phyloP scores from a whole-genome alignment of 1,140 invertebrate genomes.

The Anastatus disparis region DNA sequence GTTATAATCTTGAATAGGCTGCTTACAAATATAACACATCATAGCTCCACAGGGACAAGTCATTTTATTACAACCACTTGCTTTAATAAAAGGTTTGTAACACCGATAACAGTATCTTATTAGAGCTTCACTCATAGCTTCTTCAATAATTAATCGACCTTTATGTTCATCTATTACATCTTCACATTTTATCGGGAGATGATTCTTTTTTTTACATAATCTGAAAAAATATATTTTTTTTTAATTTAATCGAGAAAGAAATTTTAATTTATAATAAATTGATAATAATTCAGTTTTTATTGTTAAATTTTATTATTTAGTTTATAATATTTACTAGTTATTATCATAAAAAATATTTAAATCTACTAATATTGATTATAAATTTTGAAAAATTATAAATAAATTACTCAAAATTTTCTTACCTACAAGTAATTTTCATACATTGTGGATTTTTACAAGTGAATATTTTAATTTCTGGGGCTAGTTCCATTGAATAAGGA shows the following conservation, averaged over 20 bases:
- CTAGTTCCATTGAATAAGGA: constrained; percentile 71
- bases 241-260: no score
- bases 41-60: constrained; percentile 73
- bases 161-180: constrained; percentile 68
- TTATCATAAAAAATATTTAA: constrained; percentile 14
- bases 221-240: constrained; percentile 52
- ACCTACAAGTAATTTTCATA: constrained; percentile 74
- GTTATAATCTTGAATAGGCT: constrained; percentile 45
- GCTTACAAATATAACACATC: constrained; percentile 76
- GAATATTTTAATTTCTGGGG: constrained; percentile 72
- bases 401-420: constrained; percentile 14
- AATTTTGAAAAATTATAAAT: background rate
- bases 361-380: background rate
- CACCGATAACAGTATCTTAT: constrained; percentile 72
- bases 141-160: constrained; percentile 71
- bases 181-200: constrained; percentile 71
- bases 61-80: constrained; percentile 77
- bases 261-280: no score
- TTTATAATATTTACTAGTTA: no score
- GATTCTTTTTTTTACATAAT: constrained; percentile 70
- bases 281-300: no score
- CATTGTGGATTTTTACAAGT: constrained; percentile 74
- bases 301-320: no score
- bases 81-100: constrained; percentile 70
- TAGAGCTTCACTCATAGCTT: constrained; percentile 73